phyloP scores from a whole-genome alignment of 2,113 vertebrate species.

The Trichechus manatus region DNA sequence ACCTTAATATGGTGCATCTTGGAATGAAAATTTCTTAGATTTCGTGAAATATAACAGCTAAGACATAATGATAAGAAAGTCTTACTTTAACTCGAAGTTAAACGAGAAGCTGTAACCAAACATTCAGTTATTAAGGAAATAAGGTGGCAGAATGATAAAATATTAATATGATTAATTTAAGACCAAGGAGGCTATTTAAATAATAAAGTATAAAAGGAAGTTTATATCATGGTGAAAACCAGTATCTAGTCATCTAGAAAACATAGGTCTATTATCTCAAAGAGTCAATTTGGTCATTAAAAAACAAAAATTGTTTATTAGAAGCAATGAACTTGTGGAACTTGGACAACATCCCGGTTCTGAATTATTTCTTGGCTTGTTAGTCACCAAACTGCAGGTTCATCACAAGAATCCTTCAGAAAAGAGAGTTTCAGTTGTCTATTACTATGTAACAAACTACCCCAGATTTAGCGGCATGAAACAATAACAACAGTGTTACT shows the following conservation, averaged over 20 bases:
- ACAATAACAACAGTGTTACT: neutral
- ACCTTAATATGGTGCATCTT: neutral
- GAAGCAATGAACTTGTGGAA: neutral
- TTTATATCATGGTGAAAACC: neutral
- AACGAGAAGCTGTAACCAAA: neutral
- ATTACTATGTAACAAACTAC: neutral
- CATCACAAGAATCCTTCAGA: neutral
- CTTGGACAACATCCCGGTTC: neutral
- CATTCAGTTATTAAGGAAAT: neutral
- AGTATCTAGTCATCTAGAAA: neutral
- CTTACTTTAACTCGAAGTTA: neutral
- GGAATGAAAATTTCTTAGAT: neutral
- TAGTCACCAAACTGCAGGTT: neutral
- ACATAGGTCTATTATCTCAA: neutral
- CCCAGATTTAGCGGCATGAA: neutral
- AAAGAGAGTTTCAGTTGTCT: neutral
- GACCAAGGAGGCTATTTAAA: neutral
- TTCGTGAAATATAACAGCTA: neutral
- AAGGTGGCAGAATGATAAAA: neutral
- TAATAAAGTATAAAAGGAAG: neutral
- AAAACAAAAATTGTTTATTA: neutral
- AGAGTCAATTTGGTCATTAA: neutral
- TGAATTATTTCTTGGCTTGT: neutral
- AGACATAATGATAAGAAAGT: neutral
- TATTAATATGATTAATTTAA: neutral